Base-by-base conservation (phyloP, 2,888 invertebrate species). In the Ectemnius continuus region DNA sequence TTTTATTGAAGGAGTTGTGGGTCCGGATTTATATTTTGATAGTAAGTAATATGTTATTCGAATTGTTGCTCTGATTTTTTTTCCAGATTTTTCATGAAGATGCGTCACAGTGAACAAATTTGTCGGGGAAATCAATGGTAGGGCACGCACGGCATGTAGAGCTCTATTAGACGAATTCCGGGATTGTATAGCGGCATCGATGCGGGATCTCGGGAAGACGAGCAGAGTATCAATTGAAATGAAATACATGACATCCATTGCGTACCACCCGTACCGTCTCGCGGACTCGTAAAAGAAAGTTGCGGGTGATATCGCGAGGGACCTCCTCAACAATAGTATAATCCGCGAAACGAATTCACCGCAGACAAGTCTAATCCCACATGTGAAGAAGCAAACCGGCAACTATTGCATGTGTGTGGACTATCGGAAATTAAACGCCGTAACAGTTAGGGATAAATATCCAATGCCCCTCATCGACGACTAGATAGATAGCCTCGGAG, bases 371-470 rank as follows among this genome's bases (percentile, higher is more conserved):
- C 48, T 47, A 2, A 59, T 69, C 11, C 58, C 28, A 1, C 26
- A 61, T 0, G 58, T 62, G 4, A 68, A 57, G 18, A 68, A 68
- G 56, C 66, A 66, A 58, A 62, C 26, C 18, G 58, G 47, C 0
- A 48, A 67, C 6, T 3, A 1, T 2, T 3, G 62, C 4, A 48
- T 62, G 48, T 59, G 52, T 16, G 11, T 59, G 0, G 69, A 59
- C 8, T 62, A 46, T 13, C 36, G 48, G 1, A 46, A 16, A n/a
- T 64, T 60, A 11, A 69, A 69, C 26, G 52, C 69, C 1, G 20
- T 64, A 14, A 69, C 63, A 0, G 13, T 68, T 0, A 64, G 63
- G 5, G 48, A 69, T 13, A 59, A 45, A 4, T 63, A 52, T 1
- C 69, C 48, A 0, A 14, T 63, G 4, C 59, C 69, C 0, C 23